Evolutionary conservation across 2,797 vertebrate genomes (phyloP), one percentile per base, ranked within the genome.

Genomic region (Aphelocoma californica): DNA sequence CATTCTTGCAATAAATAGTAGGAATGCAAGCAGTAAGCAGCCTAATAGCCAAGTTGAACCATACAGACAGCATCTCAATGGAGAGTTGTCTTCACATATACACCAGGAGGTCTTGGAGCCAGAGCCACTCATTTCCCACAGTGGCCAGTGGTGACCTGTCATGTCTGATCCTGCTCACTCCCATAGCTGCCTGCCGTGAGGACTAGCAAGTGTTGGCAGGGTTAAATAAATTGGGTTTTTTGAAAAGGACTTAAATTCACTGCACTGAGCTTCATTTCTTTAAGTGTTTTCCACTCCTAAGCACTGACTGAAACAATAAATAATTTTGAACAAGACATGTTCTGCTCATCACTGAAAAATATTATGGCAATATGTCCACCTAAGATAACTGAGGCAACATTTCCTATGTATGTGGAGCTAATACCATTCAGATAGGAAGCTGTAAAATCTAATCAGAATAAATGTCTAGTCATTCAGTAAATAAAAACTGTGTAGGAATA

Each of bases 91-190:
- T 34, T 67, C 36, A 28, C 3, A 9, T 12, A 38, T 13, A 8
- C 2, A 0, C 0, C 1, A 38, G n/a, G 6, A 28, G 13, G 2
- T 74, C 38, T 69, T 4, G 0, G 38, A 72, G 23, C 20, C 2
- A 2, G 67, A 58, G 40, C 48, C 1, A 3, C 38, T 66, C 2
- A 0, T 73, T 40, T 42, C 15, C 20, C 1, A 0, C 1, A 2
- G 2, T 67, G 34, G 15, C 23, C 1, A 0, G 4, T 51, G 36
- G 38, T 0, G 3, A 51, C 10, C 8, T 4, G 0, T 24, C 11
- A 1, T 12, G 29, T 53, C 75, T 11, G 2, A 25, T 32, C 25
- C 44, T 28, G 7, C 21, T 72, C 44, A 29, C 6, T 71, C 31
- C 42, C 23, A 5, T 6, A 29, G 16, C 42, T 58, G 15, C 31